A percentile compares a stretch with the other conserved stretches of the same genome.
These are phyloP conservation scores for Umimayanthus chanpuru DNA, from an alignment of 92 coral and sea anemone species.

Conservation along the genomic window DNA sequence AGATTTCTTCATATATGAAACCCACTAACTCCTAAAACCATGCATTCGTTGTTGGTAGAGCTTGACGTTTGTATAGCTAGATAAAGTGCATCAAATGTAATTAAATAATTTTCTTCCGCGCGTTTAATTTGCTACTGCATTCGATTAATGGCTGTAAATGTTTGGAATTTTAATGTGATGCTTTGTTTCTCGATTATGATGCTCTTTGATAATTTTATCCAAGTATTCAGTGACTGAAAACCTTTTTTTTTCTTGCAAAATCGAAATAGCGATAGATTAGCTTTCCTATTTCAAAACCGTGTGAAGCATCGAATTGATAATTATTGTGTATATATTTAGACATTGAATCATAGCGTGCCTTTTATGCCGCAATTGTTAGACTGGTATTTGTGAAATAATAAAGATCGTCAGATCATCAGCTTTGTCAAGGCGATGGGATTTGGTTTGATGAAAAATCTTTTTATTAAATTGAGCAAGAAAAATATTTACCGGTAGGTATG, in stretches of 20 bases:
- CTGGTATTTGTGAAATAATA: no score
- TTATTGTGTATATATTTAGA: background rate
- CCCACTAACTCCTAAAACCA: background rate
- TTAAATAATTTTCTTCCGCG: background rate
- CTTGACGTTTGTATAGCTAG: no score
- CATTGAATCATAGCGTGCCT: background rate
- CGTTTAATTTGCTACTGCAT: background rate
- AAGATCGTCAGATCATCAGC: background rate
- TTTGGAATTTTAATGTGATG: background rate
- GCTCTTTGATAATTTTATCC: background rate
- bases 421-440: background rate
- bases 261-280: no score
- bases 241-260: no score
- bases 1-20: background rate
- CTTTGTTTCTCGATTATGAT: background rate
- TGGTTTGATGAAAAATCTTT: background rate
- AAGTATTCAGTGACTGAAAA: background rate
- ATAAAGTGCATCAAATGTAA: background rate
- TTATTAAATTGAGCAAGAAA: background rate
- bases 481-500: no score
- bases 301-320: no score
- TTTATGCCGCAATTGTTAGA: background rate
- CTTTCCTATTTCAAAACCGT: no score
- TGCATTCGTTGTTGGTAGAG: no score
- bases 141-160: background rate